A percentile compares a stretch with the other conserved stretches of the same genome.
Conservation (phyloP, 2,888 invertebrate genomes). For the Graphium colonna region DNA sequence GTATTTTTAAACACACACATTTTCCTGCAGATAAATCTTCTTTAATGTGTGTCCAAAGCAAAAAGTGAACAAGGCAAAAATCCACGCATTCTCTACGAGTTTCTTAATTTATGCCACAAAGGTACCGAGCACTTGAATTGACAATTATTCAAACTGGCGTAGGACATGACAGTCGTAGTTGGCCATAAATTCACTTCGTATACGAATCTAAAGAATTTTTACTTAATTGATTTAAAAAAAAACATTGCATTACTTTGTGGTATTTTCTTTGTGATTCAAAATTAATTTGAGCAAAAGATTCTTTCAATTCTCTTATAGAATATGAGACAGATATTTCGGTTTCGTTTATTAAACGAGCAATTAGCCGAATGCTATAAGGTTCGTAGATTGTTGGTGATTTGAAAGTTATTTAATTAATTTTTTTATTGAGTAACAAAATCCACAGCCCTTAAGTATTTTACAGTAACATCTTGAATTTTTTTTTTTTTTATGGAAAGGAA, state of each 20-base stretch:
- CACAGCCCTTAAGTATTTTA: no score
- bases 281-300: conserved; percentile 1
- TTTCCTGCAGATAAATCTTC: conserved; percentile 28
- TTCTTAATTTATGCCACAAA: conserved; percentile 38
- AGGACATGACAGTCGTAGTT: conserved; percentile 27
- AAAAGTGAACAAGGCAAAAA: conserved; percentile 34
- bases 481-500: no score
- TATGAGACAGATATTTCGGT: no score
- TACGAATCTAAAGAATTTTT: conserved; percentile 5
- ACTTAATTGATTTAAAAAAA: conserved; percentile 4
- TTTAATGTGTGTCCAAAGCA: conserved; percentile 25
- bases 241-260: neutral
- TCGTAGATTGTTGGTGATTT: no score
- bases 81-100: conserved; percentile 30
- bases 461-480: no score
- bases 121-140: conserved; percentile 26
- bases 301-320: no score
- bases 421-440: no score
- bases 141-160: conserved; percentile 43
- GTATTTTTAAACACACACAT: conserved; percentile 25
- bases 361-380: no score
- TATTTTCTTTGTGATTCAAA: conserved; percentile 1
- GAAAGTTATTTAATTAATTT: no score
- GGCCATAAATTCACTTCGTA: conserved; percentile 28
- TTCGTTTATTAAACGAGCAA: no score